A percentile compares a stretch with the other conserved stretches of the same genome.
These are phyloP conservation scores for Hemicrepidius hirtus DNA, from an alignment of 2,888 invertebrate genomes.

Conservation along the genomic window DNA sequence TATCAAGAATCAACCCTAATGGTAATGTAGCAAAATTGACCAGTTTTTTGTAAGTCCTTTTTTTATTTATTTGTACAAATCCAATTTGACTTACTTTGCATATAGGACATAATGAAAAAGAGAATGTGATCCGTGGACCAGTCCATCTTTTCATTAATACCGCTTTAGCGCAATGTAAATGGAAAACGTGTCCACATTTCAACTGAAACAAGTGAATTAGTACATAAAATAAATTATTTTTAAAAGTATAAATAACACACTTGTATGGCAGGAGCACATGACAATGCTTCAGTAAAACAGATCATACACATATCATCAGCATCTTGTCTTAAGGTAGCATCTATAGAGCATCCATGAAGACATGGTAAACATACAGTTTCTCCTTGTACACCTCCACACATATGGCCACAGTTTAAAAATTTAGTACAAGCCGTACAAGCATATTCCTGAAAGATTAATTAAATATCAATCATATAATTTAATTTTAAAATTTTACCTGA, in stretches of 20 bases:
- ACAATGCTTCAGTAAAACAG: conserved; percentile 97
- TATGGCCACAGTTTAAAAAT: conserved; percentile 90
- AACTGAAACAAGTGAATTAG: conserved; percentile 75
- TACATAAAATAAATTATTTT: not conserved
- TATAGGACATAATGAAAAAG: conserved; percentile 96
- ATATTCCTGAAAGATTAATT: conserved; percentile 77
- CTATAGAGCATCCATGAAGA: conserved; percentile 84
- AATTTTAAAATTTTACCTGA: conserved; percentile 75
- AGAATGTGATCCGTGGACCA: conserved; percentile 96
- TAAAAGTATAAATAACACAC: conserved; percentile 67
- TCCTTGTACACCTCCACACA: conserved; percentile 93
- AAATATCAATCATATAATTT: not conserved
- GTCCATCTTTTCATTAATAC: conserved; percentile 92
- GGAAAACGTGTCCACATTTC: conserved; percentile 97
- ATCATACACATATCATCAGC: conserved; percentile 99
- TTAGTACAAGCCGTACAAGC: conserved; percentile 88
- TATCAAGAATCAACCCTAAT: too few relatives aligned
- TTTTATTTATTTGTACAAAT: too few relatives aligned
- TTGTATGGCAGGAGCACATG: conserved; percentile 95
- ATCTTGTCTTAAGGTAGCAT: conserved; percentile 86
- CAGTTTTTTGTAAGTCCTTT: too few relatives aligned
- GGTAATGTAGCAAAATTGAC: too few relatives aligned
- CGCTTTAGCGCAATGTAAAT: conserved; percentile 91
- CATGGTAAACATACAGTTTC: conserved; percentile 93
- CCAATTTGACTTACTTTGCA: conserved; percentile 88